Conservation (phyloP, 2,888 invertebrate species). For the Phortica magna region DNA sequence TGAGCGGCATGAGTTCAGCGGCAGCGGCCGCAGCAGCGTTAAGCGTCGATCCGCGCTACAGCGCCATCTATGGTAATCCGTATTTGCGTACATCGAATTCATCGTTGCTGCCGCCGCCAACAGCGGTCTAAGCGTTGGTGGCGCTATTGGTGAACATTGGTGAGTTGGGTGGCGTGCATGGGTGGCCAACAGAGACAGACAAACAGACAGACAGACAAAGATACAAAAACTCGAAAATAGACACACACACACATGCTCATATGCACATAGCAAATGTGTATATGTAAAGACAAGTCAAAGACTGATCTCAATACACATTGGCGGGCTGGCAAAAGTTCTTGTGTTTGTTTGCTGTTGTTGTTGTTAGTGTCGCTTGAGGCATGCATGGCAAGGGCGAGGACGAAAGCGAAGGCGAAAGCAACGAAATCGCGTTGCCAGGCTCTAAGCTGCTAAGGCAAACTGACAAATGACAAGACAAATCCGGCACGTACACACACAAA, state of each 20-base stretch:
- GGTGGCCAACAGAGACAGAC: neutral
- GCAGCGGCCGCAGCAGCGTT: constrained; percentile 59
- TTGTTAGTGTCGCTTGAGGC: neutral
- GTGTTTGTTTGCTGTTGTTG: neutral
- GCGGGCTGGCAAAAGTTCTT: neutral
- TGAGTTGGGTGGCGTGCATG: neutral
- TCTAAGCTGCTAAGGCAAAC: constrained; percentile 27
- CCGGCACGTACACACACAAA: constrained; percentile 14
- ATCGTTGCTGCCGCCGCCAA: constrained; percentile 81
- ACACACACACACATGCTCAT: neutral
- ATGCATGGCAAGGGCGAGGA: neutral
- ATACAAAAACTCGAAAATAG: neutral
- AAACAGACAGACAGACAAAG: neutral
- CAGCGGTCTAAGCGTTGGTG: constrained; percentile 74
- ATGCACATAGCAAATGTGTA: neutral
- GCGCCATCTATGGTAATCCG: constrained; percentile 93
- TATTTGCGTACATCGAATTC: constrained; percentile 86
- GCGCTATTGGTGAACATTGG: no score
- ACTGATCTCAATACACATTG: constrained; percentile 63
- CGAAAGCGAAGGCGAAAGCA: neutral
- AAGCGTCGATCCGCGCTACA: constrained; percentile 89
- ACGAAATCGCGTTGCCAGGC: neutral
- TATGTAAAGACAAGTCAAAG: constrained; percentile 45
- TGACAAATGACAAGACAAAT: constrained; percentile 31
- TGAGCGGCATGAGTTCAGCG: neutral